A percentile compares a stretch with the other conserved stretches of the same genome.
phyloP scores from a whole-genome alignment of 1,140 invertebrate genomes.

The Dendroctonus valens region DNA sequence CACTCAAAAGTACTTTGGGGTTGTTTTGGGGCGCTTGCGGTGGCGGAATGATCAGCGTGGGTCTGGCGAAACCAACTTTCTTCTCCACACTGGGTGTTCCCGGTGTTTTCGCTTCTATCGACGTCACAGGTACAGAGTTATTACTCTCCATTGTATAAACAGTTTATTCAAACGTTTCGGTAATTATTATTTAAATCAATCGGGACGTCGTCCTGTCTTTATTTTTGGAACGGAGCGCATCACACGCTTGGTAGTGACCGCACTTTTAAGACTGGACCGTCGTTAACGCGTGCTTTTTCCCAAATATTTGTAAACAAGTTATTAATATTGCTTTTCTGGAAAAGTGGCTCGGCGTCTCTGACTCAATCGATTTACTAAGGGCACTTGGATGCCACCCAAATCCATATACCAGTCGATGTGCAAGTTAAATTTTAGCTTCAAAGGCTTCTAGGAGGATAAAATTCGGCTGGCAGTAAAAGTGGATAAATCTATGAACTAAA shows the following conservation, averaged over 20 bases:
- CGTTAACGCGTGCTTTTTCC: slow-evolving; percentile 13
- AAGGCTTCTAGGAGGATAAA: too few relatives aligned
- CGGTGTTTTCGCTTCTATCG: background rate
- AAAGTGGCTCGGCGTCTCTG: background rate
- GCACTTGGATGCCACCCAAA: too few relatives aligned
- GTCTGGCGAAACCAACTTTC: slow-evolving; percentile 36
- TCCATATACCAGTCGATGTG: too few relatives aligned
- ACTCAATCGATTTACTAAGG: too few relatives aligned
- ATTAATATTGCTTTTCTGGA: slow-evolving; percentile 14
- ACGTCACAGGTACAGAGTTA: slow-evolving; percentile 1
- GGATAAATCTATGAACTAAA: background rate
- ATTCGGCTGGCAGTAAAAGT: background rate
- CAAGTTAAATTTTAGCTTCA: too few relatives aligned
- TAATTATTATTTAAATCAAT: slow-evolving; percentile 8
- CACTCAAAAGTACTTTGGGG: slow-evolving; percentile 1
- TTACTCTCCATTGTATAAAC: slow-evolving; percentile 20
- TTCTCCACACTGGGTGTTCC: slow-evolving; percentile 20
- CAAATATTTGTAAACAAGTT: slow-evolving; percentile 22
- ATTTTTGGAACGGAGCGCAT: slow-evolving; percentile 8
- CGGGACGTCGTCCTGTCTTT: background rate
- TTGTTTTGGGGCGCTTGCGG: slow-evolving; percentile 24
- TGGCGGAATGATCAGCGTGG: slow-evolving; percentile 38
- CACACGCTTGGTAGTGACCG: slow-evolving; percentile 2
- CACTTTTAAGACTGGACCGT: slow-evolving; percentile 5
- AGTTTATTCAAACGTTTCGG: slow-evolving; percentile 10